phyloP scores from a whole-genome alignment of 2,888 invertebrate genomes.

The Petrolisthes cinctipes region DNA sequence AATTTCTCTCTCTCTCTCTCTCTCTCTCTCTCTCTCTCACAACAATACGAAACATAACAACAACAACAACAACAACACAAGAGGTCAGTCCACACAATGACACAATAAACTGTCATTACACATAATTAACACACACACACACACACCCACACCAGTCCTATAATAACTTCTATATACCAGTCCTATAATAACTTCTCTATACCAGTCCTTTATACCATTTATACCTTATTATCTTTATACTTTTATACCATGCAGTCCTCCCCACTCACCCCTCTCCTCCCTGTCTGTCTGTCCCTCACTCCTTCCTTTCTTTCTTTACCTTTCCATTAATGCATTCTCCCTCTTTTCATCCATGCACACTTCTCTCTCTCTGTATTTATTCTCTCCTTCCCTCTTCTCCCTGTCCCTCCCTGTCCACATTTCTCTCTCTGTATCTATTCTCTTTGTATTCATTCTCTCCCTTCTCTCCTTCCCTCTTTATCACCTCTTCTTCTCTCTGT shows the following conservation, averaged over 20 bases:
- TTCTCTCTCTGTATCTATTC: neutral
- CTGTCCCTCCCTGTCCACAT: too few species aligned
- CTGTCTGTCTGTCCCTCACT: neutral
- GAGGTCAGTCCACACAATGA: neutral
- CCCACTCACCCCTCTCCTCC: neutral
- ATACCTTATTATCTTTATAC: too few species aligned
- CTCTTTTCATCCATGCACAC: neutral
- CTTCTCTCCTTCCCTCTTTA: too few species aligned
- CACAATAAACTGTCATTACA: constrained; percentile 2
- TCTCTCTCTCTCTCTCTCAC: too few species aligned
- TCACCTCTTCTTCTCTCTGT: too few species aligned
- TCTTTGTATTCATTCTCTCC: neutral
- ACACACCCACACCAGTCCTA: neutral
- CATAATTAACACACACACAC: constrained; percentile 8
- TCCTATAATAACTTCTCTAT: neutral
- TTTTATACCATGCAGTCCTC: neutral
- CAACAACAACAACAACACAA: too few species aligned
- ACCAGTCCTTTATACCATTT: too few species aligned
- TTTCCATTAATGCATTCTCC: neutral
- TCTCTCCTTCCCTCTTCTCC: neutral
- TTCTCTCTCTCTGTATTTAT: neutral
- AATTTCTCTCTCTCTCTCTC: too few species aligned
- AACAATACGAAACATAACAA: too few species aligned
- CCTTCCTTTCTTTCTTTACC: neutral
- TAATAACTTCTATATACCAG: neutral